Percentiles rank a stretch among this genome's conserved stretches.
These are phyloP conservation scores for Mystacides longicornis DNA, from an alignment of 2,888 invertebrate genomes.

Conservation along the genomic window DNA sequence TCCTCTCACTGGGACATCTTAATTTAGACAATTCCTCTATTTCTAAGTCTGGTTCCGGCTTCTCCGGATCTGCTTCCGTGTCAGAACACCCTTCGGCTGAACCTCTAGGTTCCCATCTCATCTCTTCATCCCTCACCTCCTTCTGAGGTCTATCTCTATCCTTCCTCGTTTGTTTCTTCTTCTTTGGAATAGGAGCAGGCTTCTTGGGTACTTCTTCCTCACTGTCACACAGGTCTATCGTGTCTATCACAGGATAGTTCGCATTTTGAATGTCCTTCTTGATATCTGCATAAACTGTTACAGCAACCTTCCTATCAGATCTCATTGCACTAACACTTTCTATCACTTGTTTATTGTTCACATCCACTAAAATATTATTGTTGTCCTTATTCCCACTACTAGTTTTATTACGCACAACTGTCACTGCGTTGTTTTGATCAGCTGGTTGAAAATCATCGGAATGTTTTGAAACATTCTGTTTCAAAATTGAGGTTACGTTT, in stretches of 20 bases:
- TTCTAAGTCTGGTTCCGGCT: conserved; percentile 67
- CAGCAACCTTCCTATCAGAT: conserved; percentile 15
- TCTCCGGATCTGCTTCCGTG: conserved; percentile 44
- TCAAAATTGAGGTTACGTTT: conserved; percentile 38
- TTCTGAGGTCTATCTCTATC: conserved; percentile 13
- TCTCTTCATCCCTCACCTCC: conserved; percentile 15
- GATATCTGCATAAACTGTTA: conserved; percentile 5
- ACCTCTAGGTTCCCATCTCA: conserved; percentile 21
- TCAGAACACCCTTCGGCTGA: conserved; percentile 41
- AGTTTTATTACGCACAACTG: conserved; percentile 14
- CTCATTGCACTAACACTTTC: conserved; percentile 33
- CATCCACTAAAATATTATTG: conserved; percentile 22
- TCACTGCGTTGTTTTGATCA: conserved; percentile 22
- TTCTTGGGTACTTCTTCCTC: conserved; percentile 31
- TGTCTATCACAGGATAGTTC: conserved; percentile 16
- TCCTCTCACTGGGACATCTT: conserved; percentile 81
- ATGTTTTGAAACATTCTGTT: conserved; percentile 30
- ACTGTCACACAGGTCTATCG: conserved; percentile 19
- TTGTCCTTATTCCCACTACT: conserved; percentile 21
- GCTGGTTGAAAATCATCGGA: conserved; percentile 15
- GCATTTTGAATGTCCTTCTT: conserved; percentile 20
- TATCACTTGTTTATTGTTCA: conserved; percentile 7
- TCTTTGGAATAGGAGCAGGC: conserved; percentile 28
- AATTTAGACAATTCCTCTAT: conserved; percentile 74
- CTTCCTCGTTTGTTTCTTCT: conserved; percentile 13